Conservation (phyloP, 2,113 vertebrate species). For the Oreotrochilus melanogaster region DNA sequence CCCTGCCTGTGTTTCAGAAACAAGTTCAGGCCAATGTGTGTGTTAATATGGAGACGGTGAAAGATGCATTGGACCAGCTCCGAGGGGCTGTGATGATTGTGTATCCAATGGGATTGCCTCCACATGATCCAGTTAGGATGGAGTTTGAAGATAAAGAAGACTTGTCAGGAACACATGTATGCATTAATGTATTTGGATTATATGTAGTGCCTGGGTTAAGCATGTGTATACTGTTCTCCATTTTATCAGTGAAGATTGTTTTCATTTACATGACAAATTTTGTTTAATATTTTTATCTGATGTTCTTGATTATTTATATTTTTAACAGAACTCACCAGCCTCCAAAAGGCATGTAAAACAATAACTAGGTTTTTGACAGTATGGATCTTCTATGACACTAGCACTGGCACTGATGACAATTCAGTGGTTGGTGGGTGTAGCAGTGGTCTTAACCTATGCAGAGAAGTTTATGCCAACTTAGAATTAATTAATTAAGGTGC, state of each 20-base stretch:
- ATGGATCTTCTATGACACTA: too few species aligned
- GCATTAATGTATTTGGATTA: not conserved
- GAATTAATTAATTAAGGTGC: too few species aligned
- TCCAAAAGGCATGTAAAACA: too few species aligned
- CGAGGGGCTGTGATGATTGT: slow-evolving; percentile 94
- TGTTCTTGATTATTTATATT: too few species aligned
- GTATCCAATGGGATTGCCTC: slow-evolving; percentile 96
- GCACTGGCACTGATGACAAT: too few species aligned
- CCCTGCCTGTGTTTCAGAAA: slow-evolving; percentile 80
- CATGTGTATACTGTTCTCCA: not conserved
- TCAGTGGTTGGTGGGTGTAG: too few species aligned
- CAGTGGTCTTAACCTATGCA: too few species aligned
- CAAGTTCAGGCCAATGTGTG: slow-evolving; percentile 89
- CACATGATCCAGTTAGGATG: slow-evolving; percentile 92
- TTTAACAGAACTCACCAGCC: too few species aligned
- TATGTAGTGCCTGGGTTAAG: not conserved
- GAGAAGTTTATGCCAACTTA: too few species aligned
- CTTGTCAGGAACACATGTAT: slow-evolving; percentile 90
- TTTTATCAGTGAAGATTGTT: not conserved
- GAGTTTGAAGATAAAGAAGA: slow-evolving; percentile 93
- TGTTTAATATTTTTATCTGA: not conserved
- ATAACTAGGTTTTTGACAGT: too few species aligned
- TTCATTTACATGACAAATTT: not conserved
- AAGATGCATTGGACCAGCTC: slow-evolving; percentile 90
- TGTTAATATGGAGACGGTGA: slow-evolving; percentile 87